These are phyloP conservation scores for Calephelis perditalis DNA, from an alignment of 2,888 invertebrate genomes.

Conservation along the genomic window DNA sequence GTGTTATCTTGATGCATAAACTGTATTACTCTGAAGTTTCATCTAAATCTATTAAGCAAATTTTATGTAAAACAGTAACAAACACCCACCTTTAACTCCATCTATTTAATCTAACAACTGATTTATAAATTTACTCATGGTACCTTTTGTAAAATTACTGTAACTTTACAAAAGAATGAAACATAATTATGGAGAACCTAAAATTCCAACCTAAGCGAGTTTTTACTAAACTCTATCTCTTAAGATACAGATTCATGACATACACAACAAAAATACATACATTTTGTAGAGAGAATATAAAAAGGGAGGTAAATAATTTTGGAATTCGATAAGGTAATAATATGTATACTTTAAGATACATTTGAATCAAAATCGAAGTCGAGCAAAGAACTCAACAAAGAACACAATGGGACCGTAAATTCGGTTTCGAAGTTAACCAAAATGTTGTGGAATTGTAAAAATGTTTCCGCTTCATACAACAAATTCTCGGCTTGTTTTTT, in stretches of 20 bases:
- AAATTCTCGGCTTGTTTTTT: slow-evolving; percentile 9
- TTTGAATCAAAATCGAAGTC: slow-evolving; percentile 11
- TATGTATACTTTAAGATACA: slow-evolving; percentile 4
- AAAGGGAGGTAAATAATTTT: neutral
- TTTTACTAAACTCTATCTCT: too few species aligned
- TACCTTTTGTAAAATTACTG: too few species aligned
- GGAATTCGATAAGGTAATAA: slow-evolving; percentile 6
- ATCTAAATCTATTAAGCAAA: too few species aligned
- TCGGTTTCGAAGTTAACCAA: slow-evolving; percentile 12
- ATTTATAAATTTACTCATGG: too few species aligned
- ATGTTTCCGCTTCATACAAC: slow-evolving; percentile 12
- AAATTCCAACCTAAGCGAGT: neutral
- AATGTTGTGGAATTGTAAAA: slow-evolving; percentile 11
- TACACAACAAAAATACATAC: too few species aligned
- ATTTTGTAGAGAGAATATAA: neutral
- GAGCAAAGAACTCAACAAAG: slow-evolving; percentile 4
- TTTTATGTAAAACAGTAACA: too few species aligned
- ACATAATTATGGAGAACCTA: neutral
- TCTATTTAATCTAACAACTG: too few species aligned
- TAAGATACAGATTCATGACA: too few species aligned
- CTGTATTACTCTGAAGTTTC: too few species aligned
- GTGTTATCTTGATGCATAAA: too few species aligned
- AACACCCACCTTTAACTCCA: too few species aligned
- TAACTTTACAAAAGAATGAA: too few species aligned
- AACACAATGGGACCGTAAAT: slow-evolving; percentile 9